phyloP scores from a whole-genome alignment of 2,797 vertebrate genomes.

The Sebastiscus albofasciatus region DNA sequence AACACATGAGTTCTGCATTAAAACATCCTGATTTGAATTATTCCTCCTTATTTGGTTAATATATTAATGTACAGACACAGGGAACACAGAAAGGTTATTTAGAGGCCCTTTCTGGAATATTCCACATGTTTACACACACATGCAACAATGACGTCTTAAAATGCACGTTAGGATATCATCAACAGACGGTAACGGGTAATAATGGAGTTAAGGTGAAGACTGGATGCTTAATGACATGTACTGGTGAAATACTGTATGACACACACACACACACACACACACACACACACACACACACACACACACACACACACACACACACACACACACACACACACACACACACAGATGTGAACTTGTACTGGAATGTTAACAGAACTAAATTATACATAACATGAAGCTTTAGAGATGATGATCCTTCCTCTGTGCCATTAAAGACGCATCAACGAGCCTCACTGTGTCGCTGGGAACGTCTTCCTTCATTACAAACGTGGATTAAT shows the following conservation, averaged over 20 bases:
- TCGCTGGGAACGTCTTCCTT: not conserved
- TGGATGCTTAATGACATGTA: slow-evolving; percentile 30
- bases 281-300: too few relatives aligned
- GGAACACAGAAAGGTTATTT: not conserved
- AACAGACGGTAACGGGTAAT: not conserved
- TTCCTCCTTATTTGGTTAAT: not conserved
- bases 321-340: not conserved
- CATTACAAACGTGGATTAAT: not conserved
- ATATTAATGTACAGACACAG: slow-evolving; percentile 6
- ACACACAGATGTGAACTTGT: not conserved
- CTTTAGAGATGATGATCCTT: not conserved
- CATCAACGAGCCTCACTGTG: not conserved
- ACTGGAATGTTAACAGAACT: slow-evolving; percentile 31
- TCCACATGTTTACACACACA: slow-evolving; percentile 30
- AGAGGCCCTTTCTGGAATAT: slow-evolving; percentile 5
- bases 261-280: too few relatives aligned
- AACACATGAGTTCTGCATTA: not conserved
- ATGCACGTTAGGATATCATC: slow-evolving; percentile 6
- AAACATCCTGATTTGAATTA: not conserved
- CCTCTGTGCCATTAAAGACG: not conserved
- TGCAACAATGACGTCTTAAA: slow-evolving; percentile 7
- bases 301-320: too few relatives aligned
- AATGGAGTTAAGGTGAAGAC: slow-evolving; percentile 17
- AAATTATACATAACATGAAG: not conserved
- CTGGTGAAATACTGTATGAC: not conserved